These are phyloP conservation scores for Heliconius ismenius DNA, from an alignment of 2,888 invertebrate genomes.

Conservation along the genomic window DNA sequence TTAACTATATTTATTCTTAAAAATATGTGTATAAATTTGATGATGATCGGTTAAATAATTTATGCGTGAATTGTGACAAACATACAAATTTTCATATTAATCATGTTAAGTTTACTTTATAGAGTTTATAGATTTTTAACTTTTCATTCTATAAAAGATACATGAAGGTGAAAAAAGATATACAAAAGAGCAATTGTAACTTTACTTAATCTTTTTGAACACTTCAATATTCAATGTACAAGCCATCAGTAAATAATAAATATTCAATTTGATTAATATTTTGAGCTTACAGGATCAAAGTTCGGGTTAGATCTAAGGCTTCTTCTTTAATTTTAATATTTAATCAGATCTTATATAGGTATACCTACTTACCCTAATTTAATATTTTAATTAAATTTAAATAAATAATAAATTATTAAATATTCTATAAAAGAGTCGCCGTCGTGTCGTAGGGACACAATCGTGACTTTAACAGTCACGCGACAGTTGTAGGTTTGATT, in stretches of 20 bases:
- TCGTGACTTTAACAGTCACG: no score
- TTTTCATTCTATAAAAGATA: neutral
- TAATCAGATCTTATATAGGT: neutral
- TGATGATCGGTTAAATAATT: neutral
- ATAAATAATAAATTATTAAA: no score
- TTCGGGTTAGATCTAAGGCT: neutral
- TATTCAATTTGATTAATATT: neutral
- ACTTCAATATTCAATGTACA: neutral
- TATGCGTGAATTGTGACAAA: neutral
- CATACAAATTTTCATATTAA: neutral
- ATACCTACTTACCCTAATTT: no score
- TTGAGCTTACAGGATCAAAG: neutral
- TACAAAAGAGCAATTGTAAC: neutral
- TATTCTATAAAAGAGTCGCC: no score
- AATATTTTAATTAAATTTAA: no score
- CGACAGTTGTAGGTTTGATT: no score
- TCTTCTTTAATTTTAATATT: neutral
- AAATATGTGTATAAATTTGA: no score
- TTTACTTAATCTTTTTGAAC: neutral
- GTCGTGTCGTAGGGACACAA: no score
- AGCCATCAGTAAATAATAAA: neutral
- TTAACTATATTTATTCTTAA: no score
- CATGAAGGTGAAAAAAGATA: neutral
- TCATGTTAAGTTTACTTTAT: no score
- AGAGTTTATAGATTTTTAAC: no score